Evolutionary conservation across 2,888 invertebrate species (phyloP), one percentile per base, ranked within the genome.

Genomic region (Graphium colonna): DNA sequence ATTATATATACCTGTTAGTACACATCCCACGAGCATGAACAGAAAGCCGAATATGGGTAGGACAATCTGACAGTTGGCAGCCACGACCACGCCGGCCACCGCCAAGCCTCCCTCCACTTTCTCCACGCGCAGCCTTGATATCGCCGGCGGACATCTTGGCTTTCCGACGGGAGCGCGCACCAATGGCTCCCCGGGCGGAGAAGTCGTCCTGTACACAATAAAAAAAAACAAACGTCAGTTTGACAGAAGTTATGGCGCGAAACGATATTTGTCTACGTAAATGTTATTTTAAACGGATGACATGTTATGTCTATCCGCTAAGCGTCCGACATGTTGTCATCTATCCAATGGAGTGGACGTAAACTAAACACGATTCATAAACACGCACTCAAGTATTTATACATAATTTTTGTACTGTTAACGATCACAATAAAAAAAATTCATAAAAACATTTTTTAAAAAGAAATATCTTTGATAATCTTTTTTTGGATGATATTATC

Each of bases 61-160:
- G 57, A 94, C 93, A 62, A 94, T 93, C 78, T 94, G 94, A 75
- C 95, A 95, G 81, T 94, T 94, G 61, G 94, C 94, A 33, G 94
- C 94, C 40, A 95, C 92, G 13, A 94, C 94, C 49, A 95, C 93
- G 1, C 94, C 95, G 9, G 94, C 94, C 40, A 95, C 94, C 77
- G 94, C 93, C 55, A 95, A 87, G 17, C 94, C 94, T 46, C 94
- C 94, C 73, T 94, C 94, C 76, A 94, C 94, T 78, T 94, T 94
- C 82, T 94, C 94, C 60, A 94, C 94, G 60, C 93, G 91, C 49
- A 94, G 87, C 51, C 93, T 91, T 52, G 94, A 93, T 71, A 94
- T 92, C 47, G 93, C 92, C 39, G 93, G 91, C 51, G 94, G 93
- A 75, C 93, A 94, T 71, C 91, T 79, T 53, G 89, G 84, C 68